phyloP scores from a whole-genome alignment of 2,888 invertebrate genomes.

The Yponomeuta sedellus region DNA sequence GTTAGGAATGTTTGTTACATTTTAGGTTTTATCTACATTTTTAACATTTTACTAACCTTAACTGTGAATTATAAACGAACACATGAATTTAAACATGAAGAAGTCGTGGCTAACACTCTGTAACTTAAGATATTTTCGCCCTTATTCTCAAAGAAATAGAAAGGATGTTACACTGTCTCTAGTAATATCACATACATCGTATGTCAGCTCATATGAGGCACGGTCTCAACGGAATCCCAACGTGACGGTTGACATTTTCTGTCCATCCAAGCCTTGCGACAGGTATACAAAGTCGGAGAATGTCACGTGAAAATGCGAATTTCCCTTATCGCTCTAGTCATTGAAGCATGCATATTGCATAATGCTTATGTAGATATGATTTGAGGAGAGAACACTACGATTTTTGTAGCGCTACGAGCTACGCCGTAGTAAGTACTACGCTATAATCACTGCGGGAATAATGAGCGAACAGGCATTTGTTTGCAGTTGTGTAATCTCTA shows the following conservation, averaged over 20 bases:
- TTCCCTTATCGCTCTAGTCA: not conserved
- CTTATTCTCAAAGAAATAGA: not conserved
- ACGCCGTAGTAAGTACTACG: not conserved
- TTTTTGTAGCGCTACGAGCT: not conserved
- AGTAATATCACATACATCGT: not conserved
- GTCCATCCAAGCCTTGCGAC: not conserved
- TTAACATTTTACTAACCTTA: not conserved
- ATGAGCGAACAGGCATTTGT: not conserved
- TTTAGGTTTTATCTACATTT: not conserved
- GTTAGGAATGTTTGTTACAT: not conserved
- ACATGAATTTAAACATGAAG: not conserved
- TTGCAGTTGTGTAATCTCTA: not conserved
- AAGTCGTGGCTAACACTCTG: not conserved
- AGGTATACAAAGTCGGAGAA: not conserved
- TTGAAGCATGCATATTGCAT: not conserved
- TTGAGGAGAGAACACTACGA: not conserved
- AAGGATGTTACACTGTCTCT: not conserved
- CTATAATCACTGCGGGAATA: not conserved
- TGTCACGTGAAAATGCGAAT: not conserved
- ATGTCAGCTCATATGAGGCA: not conserved
- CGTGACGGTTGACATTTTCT: not conserved
- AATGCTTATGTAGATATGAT: not conserved
- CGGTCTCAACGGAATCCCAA: not conserved
- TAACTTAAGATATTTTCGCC: not conserved
- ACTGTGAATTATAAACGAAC: not conserved